Evolutionary conservation across 2,888 invertebrate species (phyloP).

Genomic region (Julus scandinavius): DNA sequence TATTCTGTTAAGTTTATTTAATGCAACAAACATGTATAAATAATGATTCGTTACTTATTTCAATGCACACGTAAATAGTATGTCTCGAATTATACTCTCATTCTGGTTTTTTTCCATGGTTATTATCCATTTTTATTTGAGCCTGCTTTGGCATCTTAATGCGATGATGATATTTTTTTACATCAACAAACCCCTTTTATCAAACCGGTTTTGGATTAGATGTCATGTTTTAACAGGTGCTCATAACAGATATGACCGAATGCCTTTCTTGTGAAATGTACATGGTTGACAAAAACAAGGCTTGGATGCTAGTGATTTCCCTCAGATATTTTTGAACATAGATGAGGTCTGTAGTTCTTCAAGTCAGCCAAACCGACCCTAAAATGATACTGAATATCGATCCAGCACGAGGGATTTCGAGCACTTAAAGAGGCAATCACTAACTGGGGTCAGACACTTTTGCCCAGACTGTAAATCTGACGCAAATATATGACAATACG

Average conservation of each 20-base stretch:
- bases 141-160: not conserved
- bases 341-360: not conserved
- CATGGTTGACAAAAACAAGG: not conserved
- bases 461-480: not conserved
- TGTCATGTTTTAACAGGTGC: not conserved
- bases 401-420: not conserved
- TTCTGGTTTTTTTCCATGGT: not conserved
- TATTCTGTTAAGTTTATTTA: too few relatives aligned
- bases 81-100: not conserved
- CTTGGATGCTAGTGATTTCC: conserved; percentile 4
- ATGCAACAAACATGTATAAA: too few relatives aligned
- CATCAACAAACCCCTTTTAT: not conserved
- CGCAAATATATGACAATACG: not conserved
- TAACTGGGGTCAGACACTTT: too few relatives aligned
- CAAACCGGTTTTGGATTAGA: not conserved
- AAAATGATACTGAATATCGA: conserved; percentile 30
- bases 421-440: not conserved
- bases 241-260: not conserved
- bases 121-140: not conserved
- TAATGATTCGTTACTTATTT: too few relatives aligned
- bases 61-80: too few relatives aligned
- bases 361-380: conserved; percentile 1
- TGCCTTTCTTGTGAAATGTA: conserved; percentile 21
- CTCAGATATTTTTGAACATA: not conserved
- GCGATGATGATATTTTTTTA: not conserved